phyloP scores from a whole-genome alignment of 2,888 invertebrate genomes.

The Perdita meconis region DNA sequence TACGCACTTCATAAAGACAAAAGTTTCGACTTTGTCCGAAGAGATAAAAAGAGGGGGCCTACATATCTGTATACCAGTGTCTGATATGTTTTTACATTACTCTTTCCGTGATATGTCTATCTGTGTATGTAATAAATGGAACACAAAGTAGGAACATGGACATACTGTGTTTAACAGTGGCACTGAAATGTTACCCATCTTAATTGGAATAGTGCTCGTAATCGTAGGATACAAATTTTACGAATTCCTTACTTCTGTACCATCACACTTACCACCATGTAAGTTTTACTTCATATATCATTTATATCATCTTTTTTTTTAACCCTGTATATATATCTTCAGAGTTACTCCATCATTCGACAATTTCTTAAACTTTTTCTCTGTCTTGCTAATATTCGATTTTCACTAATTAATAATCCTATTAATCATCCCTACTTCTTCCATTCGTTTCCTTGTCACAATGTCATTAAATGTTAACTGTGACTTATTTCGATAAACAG shows the following conservation, averaged over 20 bases:
- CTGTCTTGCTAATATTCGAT: too few relatives aligned
- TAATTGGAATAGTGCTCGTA: conserved; percentile 36
- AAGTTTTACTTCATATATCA: conserved; percentile 55
- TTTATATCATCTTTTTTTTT: too few relatives aligned
- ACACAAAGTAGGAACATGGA: neutral
- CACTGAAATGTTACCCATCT: conserved; percentile 37
- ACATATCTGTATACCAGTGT: neutral
- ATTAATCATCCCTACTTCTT: neutral
- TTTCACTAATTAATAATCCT: too few relatives aligned
- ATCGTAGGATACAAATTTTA: conserved; percentile 63
- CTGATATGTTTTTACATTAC: too few relatives aligned
- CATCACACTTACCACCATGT: conserved; percentile 88
- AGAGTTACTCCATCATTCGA: too few relatives aligned
- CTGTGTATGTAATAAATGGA: neutral
- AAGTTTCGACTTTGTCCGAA: conserved; percentile 6
- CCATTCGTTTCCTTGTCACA: neutral
- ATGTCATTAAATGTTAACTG: neutral
- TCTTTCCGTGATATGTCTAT: too few relatives aligned
- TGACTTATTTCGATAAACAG: conserved; percentile 81
- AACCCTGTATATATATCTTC: too few relatives aligned
- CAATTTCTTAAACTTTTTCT: too few relatives aligned
- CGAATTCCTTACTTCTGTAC: conserved; percentile 61
- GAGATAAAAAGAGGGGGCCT: neutral
- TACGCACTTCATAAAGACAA: too few relatives aligned
- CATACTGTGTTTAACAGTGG: neutral